Evolutionary conservation across 2,797 vertebrate genomes (phyloP).

Genomic region (Protonibea diacanthus): DNA sequence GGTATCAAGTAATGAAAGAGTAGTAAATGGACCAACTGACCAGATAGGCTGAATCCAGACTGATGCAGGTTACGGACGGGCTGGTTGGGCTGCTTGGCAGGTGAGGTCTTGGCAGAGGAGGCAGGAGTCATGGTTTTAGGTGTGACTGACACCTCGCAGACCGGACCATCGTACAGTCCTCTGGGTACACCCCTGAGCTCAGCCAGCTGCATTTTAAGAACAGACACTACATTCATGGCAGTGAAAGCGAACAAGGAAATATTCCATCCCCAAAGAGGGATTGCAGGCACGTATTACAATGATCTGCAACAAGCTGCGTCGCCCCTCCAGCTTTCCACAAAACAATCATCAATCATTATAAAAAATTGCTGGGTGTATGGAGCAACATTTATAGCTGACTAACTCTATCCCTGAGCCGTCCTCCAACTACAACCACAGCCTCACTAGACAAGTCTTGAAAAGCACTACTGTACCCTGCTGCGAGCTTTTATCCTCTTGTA

Average conservation of each 20-base stretch:
- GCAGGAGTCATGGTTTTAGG: slow-evolving; percentile 95
- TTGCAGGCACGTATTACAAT: background rate
- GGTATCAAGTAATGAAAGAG: background rate
- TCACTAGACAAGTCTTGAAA: background rate
- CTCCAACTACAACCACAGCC: background rate
- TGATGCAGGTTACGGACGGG: slow-evolving; percentile 97
- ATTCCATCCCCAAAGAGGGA: background rate
- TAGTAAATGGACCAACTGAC: slow-evolving; percentile 71
- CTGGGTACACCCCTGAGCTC: slow-evolving; percentile 96
- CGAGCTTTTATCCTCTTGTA: slow-evolving; percentile 99
- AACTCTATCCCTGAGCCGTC: background rate
- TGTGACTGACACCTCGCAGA: slow-evolving; percentile 96
- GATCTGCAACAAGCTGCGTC: background rate
- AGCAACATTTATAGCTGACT: background rate
- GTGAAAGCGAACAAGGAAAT: background rate
- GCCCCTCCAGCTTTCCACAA: background rate
- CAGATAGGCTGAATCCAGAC: slow-evolving; percentile 98
- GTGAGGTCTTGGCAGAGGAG: slow-evolving; percentile 96
- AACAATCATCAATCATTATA: background rate
- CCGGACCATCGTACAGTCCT: slow-evolving; percentile 96
- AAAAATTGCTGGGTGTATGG: background rate
- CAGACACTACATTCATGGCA: background rate
- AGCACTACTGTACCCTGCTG: slow-evolving; percentile 89
- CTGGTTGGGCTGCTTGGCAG: slow-evolving; percentile 93
- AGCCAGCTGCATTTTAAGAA: slow-evolving; percentile 86